Evolutionary conservation across 1,140 invertebrate genomes (phyloP).

Genomic region (Atta colombica): DNA sequence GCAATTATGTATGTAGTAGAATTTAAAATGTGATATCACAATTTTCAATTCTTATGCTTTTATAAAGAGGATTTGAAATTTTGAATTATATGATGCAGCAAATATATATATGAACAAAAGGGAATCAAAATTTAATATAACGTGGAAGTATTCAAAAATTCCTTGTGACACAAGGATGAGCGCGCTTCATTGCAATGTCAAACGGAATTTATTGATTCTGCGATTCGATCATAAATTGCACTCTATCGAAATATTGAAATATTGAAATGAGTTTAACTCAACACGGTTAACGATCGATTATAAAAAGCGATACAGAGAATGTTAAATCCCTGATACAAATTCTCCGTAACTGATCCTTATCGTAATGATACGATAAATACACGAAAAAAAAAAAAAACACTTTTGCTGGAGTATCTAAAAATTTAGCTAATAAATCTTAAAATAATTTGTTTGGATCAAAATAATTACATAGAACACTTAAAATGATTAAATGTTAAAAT

Average conservation of each 20-base stretch:
- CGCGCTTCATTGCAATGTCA: conserved; percentile 26
- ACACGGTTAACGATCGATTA: not conserved
- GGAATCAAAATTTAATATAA: not conserved
- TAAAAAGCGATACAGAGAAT: not conserved
- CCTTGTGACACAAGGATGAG: not conserved
- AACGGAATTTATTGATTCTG: conserved; percentile 20
- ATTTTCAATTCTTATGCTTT: not conserved
- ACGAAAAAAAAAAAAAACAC: too few species aligned
- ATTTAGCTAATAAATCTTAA: too few species aligned
- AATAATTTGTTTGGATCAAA: too few species aligned
- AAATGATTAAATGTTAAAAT: too few species aligned
- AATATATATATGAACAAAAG: not conserved
- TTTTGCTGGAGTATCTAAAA: too few species aligned
- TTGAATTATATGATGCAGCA: not conserved
- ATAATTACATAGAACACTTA: too few species aligned
- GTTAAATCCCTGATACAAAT: not conserved
- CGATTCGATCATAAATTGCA: conserved; percentile 14
- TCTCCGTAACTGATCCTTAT: not conserved
- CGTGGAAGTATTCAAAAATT: conserved; percentile 25
- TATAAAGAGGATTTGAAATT: not conserved
- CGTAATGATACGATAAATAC: not conserved
- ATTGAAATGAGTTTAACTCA: conserved; percentile 25
- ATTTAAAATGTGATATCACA: not conserved
- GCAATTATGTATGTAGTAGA: not conserved
- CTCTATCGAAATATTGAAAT: not conserved